Evolutionary conservation across 2,113 vertebrate genomes (phyloP), one percentile per base, ranked within the genome.

Genomic region (Pungitius pungitius): DNA sequence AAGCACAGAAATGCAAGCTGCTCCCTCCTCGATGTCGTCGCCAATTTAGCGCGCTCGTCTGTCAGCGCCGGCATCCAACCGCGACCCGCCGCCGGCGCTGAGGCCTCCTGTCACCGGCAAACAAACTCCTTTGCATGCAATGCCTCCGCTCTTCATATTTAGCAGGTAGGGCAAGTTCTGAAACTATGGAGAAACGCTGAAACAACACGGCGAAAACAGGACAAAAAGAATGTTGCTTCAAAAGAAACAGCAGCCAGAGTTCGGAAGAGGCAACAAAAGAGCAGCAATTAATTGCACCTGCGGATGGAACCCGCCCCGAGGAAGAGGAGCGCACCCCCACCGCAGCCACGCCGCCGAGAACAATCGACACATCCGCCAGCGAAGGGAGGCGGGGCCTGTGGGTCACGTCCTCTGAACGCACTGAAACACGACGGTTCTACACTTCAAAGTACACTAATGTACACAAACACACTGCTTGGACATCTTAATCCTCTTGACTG

Each of bases 21-120:
- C 73, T 80, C 73, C 84, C 75, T 87, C 86, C 84, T 90, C 88
- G 73, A 81, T 84, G 86, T 86, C 73, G 54, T 69, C 26, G n/a
- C 85, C 90, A 89, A 90, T 92, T 91, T 90, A 91, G 89, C 83
- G 67, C 6, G 69, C 73, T 55, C 69, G 81, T 92, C 91, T 93
- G 88, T 92, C 90, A 87, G 82, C 84, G 5, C 75, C 42, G 58
- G 81, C 88, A 92, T 90, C 85, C 88, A 83, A 91, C 91, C 92
- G 91, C 85, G 91, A 91, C 88, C 82, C 49, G 73, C 88, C 82
- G 73, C 88, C 90, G 83, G 85, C 78, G 85, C 90, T 84, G 79
- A 83, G 87, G 80, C 58, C 66, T 75, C 82, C 82, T 65, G 85
- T 92, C 90, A 91, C 73, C 67, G 79, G 73, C 58, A 61, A 26